Evolutionary conservation across 2,113 vertebrate genomes (phyloP), one percentile per base, ranked within the genome.

Genomic region (Passer domesticus): DNA sequence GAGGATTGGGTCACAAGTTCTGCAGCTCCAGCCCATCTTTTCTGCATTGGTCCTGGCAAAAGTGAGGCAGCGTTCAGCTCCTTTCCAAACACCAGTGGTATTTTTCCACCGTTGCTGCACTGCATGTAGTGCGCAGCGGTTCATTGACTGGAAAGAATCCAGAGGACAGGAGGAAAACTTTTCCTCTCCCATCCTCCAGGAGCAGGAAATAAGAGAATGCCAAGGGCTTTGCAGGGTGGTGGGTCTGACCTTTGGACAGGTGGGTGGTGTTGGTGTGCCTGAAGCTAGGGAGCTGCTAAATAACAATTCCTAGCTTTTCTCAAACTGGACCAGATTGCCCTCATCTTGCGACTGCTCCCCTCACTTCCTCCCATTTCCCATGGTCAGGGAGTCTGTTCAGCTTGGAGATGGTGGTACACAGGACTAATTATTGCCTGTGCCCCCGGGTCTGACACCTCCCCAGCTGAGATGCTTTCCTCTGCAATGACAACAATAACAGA

Each of bases 31-130:
- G 25, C 11, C 41, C 49, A 20, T 64, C 20, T 95, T 81, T 93
- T 37, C 49, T 94, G 27, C 63, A n/a, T 9, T 69, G 64, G 25
- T 64, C 23, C 56, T 92, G 73, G 83, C 52, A 90, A 50, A 94
- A 86, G 24, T 9, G 41, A 83, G 80, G 80, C 52, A 94, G 31
- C 7, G 31, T 92, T 96, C 77, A 76, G 47, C 78, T 91, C 25
- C 47, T 90, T 93, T 89, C 92, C 90, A 89, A 75, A 68, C 25
- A n/a, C n/a, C 35, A 19, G 41, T 53, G 58, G 31, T 75, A 81
- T 88, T 95, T 97, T 96, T 95, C 93, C 88, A 84, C 60, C 1
- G 0, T 35, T 64, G 53, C 44, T 3, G 7, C 41, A 10, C n/a
- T 72, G 72, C 76, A 49, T 52, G 53, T 56, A 80, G 44, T 1